Percentiles rank a stretch among this genome's conserved stretches.
Conservation (phyloP, 2,113 vertebrate species). For the Nesogale talazaci region DNA sequence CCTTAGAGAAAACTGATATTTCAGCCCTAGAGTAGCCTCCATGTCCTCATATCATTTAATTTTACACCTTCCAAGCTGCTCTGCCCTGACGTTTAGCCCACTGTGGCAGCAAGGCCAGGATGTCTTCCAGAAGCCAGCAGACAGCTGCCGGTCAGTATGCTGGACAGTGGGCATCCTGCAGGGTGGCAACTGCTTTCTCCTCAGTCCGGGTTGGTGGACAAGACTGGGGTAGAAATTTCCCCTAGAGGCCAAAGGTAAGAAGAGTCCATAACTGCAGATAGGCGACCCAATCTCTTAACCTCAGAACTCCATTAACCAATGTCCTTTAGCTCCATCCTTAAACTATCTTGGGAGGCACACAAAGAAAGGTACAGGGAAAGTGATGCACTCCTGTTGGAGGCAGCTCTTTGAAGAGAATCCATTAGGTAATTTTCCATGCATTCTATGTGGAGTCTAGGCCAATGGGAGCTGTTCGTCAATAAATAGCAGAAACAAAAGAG, state of each 20-base stretch:
- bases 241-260: background rate
- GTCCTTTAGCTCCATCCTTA: background rate
- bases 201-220: background rate
- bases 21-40: background rate
- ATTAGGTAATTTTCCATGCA: constrained; percentile 59
- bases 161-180: background rate
- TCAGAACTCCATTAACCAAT: background rate
- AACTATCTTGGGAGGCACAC: background rate
- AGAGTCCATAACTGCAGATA: background rate
- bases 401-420: background rate
- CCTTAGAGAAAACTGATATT: background rate
- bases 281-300: background rate
- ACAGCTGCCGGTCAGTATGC: background rate
- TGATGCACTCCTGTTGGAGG: constrained; percentile 7
- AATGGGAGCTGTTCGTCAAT: constrained; percentile 35
- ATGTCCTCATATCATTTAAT: background rate
- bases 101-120: background rate
- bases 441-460: background rate
- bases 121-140: background rate
- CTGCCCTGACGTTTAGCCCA: background rate
- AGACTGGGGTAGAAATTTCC: background rate
- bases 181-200: background rate
- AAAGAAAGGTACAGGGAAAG: background rate
- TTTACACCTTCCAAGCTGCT: background rate
- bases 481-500: constrained; percentile 38